phyloP scores from a whole-genome alignment of 2,797 vertebrate genomes.

The Sebastes iracundus region DNA sequence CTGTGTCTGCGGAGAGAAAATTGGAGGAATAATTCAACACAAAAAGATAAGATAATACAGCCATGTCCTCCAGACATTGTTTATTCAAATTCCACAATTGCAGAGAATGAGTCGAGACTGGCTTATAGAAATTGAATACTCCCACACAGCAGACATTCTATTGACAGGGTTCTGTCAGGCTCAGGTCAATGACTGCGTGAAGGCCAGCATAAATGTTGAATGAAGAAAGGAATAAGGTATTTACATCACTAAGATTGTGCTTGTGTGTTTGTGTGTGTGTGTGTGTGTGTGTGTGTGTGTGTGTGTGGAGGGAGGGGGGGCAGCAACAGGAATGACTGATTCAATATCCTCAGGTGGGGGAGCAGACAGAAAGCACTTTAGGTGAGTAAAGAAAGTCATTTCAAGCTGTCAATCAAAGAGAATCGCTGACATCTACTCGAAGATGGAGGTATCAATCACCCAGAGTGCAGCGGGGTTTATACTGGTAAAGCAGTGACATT shows the following conservation, averaged over 20 bases:
- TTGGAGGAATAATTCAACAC: slow-evolving; percentile 22
- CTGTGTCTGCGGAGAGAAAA: not conserved
- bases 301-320: not conserved
- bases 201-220: slow-evolving; percentile 16
- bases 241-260: slow-evolving; percentile 3
- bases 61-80: slow-evolving; percentile 15
- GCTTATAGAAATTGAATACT: slow-evolving; percentile 28
- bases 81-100: slow-evolving; percentile 15
- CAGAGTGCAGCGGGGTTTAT: slow-evolving; percentile 31
- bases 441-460: slow-evolving; percentile 68
- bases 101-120: not conserved
- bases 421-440: slow-evolving; percentile 68
- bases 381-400: slow-evolving; percentile 77
- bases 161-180: slow-evolving; percentile 8
- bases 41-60: slow-evolving; percentile 21
- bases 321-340: slow-evolving; percentile 38
- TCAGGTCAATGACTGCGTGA: slow-evolving; percentile 30
- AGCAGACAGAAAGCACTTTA: slow-evolving; percentile 68
- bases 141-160: slow-evolving; percentile 4
- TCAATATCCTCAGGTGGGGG: slow-evolving; percentile 68
- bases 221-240: slow-evolving; percentile 8
- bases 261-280: not conserved
- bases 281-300: not conserved
- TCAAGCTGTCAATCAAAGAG: slow-evolving; percentile 75
- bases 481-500: slow-evolving; percentile 42